Conservation (phyloP, 2,113 vertebrate species). For the Arothron firmamentum region DNA sequence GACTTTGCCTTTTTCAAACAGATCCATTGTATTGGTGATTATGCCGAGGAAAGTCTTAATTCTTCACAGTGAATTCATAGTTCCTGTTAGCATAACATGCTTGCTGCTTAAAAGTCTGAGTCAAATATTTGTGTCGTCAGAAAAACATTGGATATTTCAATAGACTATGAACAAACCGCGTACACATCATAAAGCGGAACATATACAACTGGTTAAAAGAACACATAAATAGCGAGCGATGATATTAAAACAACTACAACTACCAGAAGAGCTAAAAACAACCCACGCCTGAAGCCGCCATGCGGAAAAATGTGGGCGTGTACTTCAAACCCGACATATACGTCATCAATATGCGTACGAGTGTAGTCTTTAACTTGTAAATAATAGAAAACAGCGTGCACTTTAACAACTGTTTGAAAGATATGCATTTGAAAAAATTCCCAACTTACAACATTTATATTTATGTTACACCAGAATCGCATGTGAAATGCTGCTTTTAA, state of each 20-base stretch:
- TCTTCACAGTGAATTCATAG: not conserved
- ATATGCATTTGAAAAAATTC: too few species aligned
- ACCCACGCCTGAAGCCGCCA: not conserved
- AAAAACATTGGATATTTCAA: not conserved
- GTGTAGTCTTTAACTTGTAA: not conserved
- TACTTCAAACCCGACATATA: not conserved
- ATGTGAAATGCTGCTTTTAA: too few species aligned
- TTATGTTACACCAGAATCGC: too few species aligned
- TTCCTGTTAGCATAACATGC: constrained; percentile 35
- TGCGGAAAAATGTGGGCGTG: constrained; percentile 21
- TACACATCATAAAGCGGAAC: too few species aligned
- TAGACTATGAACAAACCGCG: too few species aligned
- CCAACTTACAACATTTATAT: too few species aligned
- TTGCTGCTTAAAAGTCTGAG: not conserved
- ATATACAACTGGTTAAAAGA: too few species aligned
- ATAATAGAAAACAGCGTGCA: not conserved
- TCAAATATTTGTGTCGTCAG: not conserved
- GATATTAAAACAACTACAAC: not conserved
- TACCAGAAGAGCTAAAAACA: not conserved
- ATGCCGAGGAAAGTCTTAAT: constrained; percentile 51
- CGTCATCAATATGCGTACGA: constrained; percentile 7
- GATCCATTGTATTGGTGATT: constrained; percentile 72
- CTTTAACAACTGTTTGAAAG: too few species aligned
- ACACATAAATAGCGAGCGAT: not conserved
- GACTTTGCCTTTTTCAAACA: constrained; percentile 83